These are phyloP conservation scores for Fopius arisanus DNA, from an alignment of 1,140 invertebrate species.

Conservation along the genomic window DNA sequence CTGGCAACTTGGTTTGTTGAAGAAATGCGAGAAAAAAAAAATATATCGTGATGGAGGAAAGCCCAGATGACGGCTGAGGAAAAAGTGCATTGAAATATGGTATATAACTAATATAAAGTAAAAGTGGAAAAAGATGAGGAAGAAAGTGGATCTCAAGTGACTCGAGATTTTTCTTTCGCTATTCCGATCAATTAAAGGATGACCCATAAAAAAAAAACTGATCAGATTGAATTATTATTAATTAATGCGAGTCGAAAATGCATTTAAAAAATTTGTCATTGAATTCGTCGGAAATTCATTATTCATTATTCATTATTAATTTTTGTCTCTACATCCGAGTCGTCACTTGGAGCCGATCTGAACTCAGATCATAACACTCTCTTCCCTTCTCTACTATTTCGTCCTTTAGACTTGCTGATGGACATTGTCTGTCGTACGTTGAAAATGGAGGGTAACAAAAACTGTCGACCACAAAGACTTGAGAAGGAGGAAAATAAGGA, in stretches of 20 bases:
- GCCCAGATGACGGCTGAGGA: background rate
- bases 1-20: conserved; percentile 5
- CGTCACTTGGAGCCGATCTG: no score
- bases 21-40: background rate
- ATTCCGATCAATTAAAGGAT: no score
- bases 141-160: background rate
- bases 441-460: background rate
- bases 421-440: background rate
- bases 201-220: no score
- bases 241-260: no score
- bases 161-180: background rate
- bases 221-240: no score
- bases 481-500: background rate
- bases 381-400: no score
- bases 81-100: background rate
- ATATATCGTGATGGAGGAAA: background rate
- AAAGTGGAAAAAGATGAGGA: background rate
- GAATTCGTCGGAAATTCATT: no score
- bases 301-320: no score
- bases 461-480: conserved; percentile 26
- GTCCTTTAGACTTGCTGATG: no score
- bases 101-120: background rate
- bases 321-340: no score
- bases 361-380: no score
- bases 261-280: no score